Conservation (phyloP, 2,797 vertebrate genomes). For the Alcedo atthis region DNA sequence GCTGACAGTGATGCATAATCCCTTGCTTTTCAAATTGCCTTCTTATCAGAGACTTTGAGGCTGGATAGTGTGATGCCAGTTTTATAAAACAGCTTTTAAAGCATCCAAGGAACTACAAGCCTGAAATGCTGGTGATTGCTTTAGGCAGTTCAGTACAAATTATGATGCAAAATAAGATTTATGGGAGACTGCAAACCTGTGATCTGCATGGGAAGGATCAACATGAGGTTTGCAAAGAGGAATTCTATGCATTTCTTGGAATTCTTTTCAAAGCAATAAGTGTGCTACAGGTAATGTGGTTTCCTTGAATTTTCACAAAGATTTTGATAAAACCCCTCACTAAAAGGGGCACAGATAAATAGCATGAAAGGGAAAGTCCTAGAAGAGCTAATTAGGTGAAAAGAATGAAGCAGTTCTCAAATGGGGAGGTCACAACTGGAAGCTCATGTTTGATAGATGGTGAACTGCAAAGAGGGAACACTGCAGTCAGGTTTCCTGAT, state of each 20-base stretch:
- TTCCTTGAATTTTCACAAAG: not conserved
- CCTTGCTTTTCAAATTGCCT: not conserved
- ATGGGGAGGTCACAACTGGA: not conserved
- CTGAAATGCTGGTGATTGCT: not conserved
- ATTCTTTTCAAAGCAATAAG: not conserved
- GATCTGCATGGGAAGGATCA: not conserved
- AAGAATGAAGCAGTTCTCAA: not conserved
- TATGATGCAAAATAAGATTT: not conserved
- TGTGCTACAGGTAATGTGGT: not conserved
- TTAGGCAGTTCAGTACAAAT: not conserved
- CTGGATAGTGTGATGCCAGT: not conserved
- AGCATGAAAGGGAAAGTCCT: not conserved
- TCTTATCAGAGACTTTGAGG: not conserved
- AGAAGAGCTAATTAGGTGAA: not conserved
- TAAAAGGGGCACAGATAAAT: not conserved
- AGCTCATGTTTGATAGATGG: not conserved
- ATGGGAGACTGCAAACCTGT: not conserved
- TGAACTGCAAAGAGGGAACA: not conserved
- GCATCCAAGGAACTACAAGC: not conserved
- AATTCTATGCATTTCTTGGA: not conserved
- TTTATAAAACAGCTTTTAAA: not conserved
- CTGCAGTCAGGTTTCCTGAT: not conserved
- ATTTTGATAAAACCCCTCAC: not conserved
- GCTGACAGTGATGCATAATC: not conserved
- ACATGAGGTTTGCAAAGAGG: not conserved